Percentiles rank a stretch among this genome's conserved stretches.
Conservation (phyloP, 2,888 invertebrate genomes). For the Chymomyza amoena region DNA sequence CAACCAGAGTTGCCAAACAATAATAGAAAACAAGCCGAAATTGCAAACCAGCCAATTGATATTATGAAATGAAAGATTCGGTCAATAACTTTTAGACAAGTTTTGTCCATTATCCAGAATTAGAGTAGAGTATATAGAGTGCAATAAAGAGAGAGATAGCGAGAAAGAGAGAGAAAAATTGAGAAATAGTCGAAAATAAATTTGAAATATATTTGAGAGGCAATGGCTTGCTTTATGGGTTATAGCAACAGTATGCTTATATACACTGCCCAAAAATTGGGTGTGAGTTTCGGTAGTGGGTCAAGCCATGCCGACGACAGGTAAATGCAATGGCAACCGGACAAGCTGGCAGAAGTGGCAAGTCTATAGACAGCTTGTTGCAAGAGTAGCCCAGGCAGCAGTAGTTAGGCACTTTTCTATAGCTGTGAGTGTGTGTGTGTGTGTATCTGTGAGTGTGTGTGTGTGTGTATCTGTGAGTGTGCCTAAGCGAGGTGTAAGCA, state of each 20-base stretch:
- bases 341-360: not conserved
- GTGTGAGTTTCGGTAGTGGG: not conserved
- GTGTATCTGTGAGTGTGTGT: constrained; percentile 8
- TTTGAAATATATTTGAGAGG: constrained; percentile 28
- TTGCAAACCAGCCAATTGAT: constrained; percentile 41
- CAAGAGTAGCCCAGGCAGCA: constrained; percentile 7
- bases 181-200: constrained; percentile 38
- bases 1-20: constrained; percentile 7
- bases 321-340: not conserved
- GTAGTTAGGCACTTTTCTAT: not conserved
- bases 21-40: constrained; percentile 8
- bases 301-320: constrained; percentile 10
- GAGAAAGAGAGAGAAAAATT: constrained; percentile 13
- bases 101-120: constrained; percentile 50
- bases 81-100: constrained; percentile 47
- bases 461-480: constrained; percentile 24
- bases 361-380: constrained; percentile 1
- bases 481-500: constrained; percentile 57
- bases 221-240: constrained; percentile 25
- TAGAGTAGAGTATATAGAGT: too few relatives aligned
- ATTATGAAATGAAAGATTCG: constrained; percentile 45
- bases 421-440: too few relatives aligned
- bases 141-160: constrained; percentile 6
- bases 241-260: constrained; percentile 19
- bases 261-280: not conserved